Percentiles rank a stretch among this genome's conserved stretches.
These are phyloP conservation scores for Gryllus bimaculatus DNA, from an alignment of 1,140 invertebrate genomes.

Conservation along the genomic window DNA sequence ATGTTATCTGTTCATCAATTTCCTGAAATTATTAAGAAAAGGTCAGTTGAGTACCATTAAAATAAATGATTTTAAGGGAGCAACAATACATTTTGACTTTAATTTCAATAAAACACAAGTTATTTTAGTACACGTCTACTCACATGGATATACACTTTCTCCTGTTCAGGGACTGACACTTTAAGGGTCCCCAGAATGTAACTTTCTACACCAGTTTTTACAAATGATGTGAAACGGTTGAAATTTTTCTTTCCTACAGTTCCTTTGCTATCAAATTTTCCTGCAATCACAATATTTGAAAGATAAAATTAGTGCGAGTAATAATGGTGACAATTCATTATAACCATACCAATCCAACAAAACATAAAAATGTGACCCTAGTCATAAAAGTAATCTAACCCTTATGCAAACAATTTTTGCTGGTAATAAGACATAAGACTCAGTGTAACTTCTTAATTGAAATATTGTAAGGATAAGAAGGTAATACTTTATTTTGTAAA, in stretches of 20 bases:
- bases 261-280: constrained; percentile 37
- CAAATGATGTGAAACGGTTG: constrained; percentile 84
- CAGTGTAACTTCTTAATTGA: no score
- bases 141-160: constrained; percentile 65
- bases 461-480: no score
- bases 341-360: no score
- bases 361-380: no score
- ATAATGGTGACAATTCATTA: no score
- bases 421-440: no score
- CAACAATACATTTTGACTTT: background rate
- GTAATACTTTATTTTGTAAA: no score
- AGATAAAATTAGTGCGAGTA: no score
- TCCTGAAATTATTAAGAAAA: constrained; percentile 36
- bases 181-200: constrained; percentile 76
- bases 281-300: constrained; percentile 5
- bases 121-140: constrained; percentile 24
- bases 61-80: background rate
- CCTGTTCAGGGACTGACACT: constrained; percentile 59
- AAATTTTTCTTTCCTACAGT: constrained; percentile 65
- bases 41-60: background rate
- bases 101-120: background rate
- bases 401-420: no score
- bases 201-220: constrained; percentile 83
- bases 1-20: constrained; percentile 52
- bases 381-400: background rate